Base-by-base conservation (phyloP, 2,113 vertebrate species). In the Parotia lawesii region DNA sequence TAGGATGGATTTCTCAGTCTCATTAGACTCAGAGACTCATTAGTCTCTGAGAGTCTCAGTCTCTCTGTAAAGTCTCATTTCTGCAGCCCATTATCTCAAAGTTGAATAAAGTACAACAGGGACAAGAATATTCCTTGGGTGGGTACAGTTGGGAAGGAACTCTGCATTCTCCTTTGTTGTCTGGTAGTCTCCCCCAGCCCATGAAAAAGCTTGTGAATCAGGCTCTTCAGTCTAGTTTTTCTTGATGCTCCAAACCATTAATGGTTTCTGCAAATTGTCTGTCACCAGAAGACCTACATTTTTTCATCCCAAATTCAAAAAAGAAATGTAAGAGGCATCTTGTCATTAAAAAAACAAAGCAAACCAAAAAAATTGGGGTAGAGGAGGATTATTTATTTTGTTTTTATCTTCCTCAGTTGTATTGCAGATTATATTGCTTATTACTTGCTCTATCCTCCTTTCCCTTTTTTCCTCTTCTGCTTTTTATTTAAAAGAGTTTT, bases 401-500 rank as follows among this genome's bases (percentile, higher is more conserved):
- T 1, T 92, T 76, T 66, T 48, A 16, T 66, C 17, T 42, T 71
- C 42, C 40, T 93, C 53, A 22, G 3, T 38, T 84, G 13, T 89
- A 37, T 75, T 78, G 37, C 58, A 58, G 38, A 27, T 69, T 66
- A 6, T 70, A 31, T 78, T 65, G 53, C 38, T 87, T 78, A n/a
- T 48, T 89, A 40, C 23, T 85, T 81, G 31, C 9, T 79, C 17
- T 58, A 10, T 54, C 24, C 2, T 62, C 19, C 50, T 85, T 87
- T 79, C 48, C 51, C 3, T n/a, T 66, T 92, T 79, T 92, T 79
- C 16, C 33, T 85, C 35, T 85, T 87, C 38, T 58, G 53, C 48
- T 78, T 89, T 92, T 89, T 94, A 91, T 69, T 85, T 85, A 61
- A 54, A 85, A 67, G 45, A 61, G 17, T 79, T 87, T 94, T 87